Evolutionary conservation across 2,797 vertebrate species (phyloP).

Genomic region (Lycodopsis pacificus): DNA sequence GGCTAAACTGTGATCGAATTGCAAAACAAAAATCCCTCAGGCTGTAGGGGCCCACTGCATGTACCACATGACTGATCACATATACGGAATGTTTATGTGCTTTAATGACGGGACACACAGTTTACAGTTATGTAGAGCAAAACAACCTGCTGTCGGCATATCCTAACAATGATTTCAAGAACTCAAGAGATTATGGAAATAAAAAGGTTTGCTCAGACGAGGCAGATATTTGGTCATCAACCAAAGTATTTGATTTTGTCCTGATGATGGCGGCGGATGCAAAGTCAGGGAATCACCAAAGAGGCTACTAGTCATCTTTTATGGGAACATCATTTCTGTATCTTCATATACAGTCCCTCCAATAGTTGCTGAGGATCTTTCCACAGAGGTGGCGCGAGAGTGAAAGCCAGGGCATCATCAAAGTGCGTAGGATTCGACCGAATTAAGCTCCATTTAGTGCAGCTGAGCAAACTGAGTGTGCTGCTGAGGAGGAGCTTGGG

Average conservation of each 20-base stretch:
- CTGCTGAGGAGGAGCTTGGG: neutral
- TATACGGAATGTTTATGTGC: neutral
- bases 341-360: neutral
- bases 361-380: neutral
- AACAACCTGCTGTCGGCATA: neutral
- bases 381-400: neutral
- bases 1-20: conserved; percentile 15
- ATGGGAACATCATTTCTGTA: neutral
- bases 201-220: neutral
- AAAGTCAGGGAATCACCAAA: neutral
- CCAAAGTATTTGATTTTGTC: neutral
- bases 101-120: neutral
- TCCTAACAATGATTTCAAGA: neutral
- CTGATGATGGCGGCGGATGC: neutral
- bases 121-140: neutral
- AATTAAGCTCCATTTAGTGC: neutral
- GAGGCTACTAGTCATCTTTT: neutral
- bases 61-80: neutral
- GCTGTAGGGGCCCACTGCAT: no score
- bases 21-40: neutral
- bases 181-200: neutral
- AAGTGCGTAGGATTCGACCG: neutral
- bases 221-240: neutral
- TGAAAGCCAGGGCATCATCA: no score
- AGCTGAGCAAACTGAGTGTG: neutral